Evolutionary conservation across 2,113 vertebrate species (phyloP).

Genomic region (Petromus typicus): DNA sequence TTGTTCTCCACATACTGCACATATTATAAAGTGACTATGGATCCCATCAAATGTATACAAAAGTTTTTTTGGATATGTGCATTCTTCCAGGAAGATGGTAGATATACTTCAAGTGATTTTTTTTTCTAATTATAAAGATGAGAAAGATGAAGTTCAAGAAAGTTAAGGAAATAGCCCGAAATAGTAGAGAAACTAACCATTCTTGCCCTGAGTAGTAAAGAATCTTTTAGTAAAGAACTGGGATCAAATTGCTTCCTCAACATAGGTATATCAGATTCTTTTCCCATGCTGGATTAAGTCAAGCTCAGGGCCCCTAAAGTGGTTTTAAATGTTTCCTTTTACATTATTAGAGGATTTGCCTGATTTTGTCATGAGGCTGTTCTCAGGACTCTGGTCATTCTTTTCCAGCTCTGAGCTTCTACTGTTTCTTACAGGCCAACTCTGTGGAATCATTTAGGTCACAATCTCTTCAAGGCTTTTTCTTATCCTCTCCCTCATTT

Average conservation of each 20-base stretch:
- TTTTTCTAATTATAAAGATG: not conserved
- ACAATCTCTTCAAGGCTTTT: conserved; percentile 21
- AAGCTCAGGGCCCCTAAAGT: not conserved
- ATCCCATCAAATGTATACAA: not conserved
- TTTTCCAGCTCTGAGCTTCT: not conserved
- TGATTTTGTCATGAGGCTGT: not conserved
- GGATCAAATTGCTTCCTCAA: not conserved
- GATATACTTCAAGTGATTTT: not conserved
- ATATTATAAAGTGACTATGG: not conserved
- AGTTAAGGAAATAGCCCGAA: not conserved
- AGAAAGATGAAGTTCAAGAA: not conserved
- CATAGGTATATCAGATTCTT: not conserved
- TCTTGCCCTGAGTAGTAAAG: not conserved
- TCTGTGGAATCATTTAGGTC: conserved; percentile 1
- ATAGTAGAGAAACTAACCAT: not conserved
- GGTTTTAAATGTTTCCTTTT: not conserved
- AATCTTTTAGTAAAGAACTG: not conserved
- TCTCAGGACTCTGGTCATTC: not conserved
- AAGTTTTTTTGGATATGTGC: not conserved
- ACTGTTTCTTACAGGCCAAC: not conserved
- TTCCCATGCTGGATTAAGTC: not conserved
- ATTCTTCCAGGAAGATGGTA: not conserved
- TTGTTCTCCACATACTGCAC: not conserved
- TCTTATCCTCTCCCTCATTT: conserved; percentile 55
- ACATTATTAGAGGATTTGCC: not conserved